Conservation (phyloP, 2,797 vertebrate species). For the Hydrocynus forskahlii region DNA sequence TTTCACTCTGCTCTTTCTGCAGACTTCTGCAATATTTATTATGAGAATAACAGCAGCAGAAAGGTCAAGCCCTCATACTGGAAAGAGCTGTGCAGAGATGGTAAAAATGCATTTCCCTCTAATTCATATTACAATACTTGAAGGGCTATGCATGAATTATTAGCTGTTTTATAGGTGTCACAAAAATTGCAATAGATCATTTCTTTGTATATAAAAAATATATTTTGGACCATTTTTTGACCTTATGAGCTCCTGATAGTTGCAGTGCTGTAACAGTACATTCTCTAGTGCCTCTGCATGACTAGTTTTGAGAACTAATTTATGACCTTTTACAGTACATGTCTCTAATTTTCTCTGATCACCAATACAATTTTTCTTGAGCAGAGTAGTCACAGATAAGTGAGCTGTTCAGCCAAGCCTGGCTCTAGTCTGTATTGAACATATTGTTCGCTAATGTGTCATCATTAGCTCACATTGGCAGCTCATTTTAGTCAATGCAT, state of each 20-base stretch:
- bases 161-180: background rate
- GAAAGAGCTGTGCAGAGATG: constrained; percentile 27
- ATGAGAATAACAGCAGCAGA: constrained; percentile 27
- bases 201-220: background rate
- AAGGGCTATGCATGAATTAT: background rate
- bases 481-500: constrained; percentile 27
- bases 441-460: constrained; percentile 38
- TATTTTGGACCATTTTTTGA: background rate
- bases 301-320: background rate
- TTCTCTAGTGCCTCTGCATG: background rate
- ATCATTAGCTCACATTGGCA: constrained; percentile 33
- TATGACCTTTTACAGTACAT: constrained; percentile 2
- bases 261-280: background rate
- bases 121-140: background rate
- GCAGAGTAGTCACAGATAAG: constrained; percentile 33
- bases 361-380: constrained; percentile 28
- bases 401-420: constrained; percentile 26
- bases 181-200: background rate
- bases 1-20: constrained; percentile 31
- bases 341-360: constrained; percentile 4
- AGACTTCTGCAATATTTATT: constrained; percentile 39
- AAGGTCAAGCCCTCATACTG: constrained; percentile 4
- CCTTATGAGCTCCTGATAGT: background rate
- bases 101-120: constrained; percentile 8
- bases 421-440: constrained; percentile 22